Evolutionary conservation across 2,113 vertebrate genomes (phyloP), one percentile per base, ranked within the genome.

Genomic region (Oreocharis arfaki): DNA sequence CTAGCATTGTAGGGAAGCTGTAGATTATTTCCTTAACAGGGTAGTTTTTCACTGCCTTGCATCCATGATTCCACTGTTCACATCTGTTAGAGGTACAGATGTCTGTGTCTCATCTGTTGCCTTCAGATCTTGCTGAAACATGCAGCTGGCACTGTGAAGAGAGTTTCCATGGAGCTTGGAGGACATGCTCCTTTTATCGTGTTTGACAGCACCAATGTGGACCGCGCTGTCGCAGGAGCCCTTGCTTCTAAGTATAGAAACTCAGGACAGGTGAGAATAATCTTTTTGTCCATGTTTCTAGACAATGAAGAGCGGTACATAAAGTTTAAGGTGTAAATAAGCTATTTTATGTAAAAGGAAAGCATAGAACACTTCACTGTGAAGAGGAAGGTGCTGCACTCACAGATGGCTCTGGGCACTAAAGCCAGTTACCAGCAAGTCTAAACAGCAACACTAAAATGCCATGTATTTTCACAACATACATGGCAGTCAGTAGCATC

Each of bases 171-270:
- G 99, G 99, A 99, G 97, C 98, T 99, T 39, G 99, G 99, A 1
- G 99, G 99, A 88, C 98, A 99, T 2, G 99, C 99, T 50, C 99
- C 99, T 3, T 99, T 99, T 96, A 99, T 99, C 3, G 99, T 99
- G n/a, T 99, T 99, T 27, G 98, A 99, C 97, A 99, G 99, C 0
- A 99, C 99, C 4, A 95, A 99, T 0, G 95, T 99, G 41, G 99
- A 99, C 96, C 94, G 49, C 56, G 99, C 99, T 8, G 99, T 99
- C 3, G 95, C 83, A 11, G 99, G 99, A 68, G 99, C 99, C 35
- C 98, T 99, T 97, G 98, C 70, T 4, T 99, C 99, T 15, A 99
- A 99, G 93, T 99, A 99, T 44, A 98, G 99, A 96, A 99, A 99
- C 96, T 98, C 99, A 1, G 99, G 99, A 10, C 99, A 99, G 98